These are phyloP conservation scores for Synergus umbraculus DNA, from an alignment of 2,888 invertebrate species.

Conservation along the genomic window DNA sequence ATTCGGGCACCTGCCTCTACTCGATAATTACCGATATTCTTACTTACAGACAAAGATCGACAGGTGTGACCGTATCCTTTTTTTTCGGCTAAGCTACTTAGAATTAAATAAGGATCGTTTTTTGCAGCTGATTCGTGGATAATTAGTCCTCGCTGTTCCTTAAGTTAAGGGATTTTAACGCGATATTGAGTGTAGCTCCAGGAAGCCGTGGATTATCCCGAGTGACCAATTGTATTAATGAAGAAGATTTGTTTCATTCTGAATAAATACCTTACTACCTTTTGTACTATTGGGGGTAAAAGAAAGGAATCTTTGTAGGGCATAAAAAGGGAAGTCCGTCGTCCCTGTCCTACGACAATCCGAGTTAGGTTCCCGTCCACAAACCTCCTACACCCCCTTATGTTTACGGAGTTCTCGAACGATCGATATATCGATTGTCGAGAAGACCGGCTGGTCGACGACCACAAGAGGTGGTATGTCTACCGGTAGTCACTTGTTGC, in stretches of 20 bases:
- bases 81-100: constrained; percentile 18
- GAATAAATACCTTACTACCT: not conserved
- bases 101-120: constrained; percentile 13
- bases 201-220: constrained; percentile 3
- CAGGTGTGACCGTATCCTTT: constrained; percentile 4
- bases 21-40: constrained; percentile 27
- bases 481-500: constrained; percentile 71
- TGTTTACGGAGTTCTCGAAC: constrained; percentile 58
- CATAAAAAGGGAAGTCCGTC: constrained; percentile 63
- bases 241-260: constrained; percentile 28
- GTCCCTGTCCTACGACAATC: constrained; percentile 74
- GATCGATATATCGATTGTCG: constrained; percentile 74
- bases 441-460: constrained; percentile 68
- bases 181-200: not conserved
- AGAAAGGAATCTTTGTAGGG: constrained; percentile 53
- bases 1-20: not conserved
- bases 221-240: constrained; percentile 15
- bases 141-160: not conserved
- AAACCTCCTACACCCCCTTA: constrained; percentile 48
- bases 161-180: not conserved
- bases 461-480: constrained; percentile 65
- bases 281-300: not conserved
- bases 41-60: constrained; percentile 16
- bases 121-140: not conserved
- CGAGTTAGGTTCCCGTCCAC: constrained; percentile 59